These are phyloP conservation scores for Harpalus rufipes DNA, from an alignment of 2,888 invertebrate species.

Conservation along the genomic window DNA sequence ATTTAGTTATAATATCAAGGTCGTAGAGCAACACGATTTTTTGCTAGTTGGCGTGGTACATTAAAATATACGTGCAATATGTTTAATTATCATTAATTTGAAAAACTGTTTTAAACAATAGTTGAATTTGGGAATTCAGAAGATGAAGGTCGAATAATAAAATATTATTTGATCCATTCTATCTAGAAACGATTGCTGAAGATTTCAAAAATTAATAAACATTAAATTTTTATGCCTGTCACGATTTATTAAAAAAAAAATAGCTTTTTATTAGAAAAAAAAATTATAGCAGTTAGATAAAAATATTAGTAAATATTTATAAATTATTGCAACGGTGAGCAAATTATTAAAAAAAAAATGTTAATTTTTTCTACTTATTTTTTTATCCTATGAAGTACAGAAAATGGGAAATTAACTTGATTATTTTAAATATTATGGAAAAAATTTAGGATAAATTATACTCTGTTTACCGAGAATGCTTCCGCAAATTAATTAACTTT, in stretches of 20 bases:
- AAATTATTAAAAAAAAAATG: no score
- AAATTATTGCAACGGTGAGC: no score
- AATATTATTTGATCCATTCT: conserved; percentile 22
- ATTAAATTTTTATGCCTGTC: background rate
- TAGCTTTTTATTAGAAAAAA: no score
- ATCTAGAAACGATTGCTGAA: background rate
- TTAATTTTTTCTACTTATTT: no score
- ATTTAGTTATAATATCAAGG: conserved; percentile 56
- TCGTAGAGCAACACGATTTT: conserved; percentile 45
- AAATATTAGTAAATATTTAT: no score
- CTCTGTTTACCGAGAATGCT: no score
- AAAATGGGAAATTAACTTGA: no score
- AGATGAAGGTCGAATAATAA: conserved; percentile 22
- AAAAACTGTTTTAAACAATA: background rate
- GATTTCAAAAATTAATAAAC: background rate
- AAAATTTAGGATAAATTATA: no score
- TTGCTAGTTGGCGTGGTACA: conserved; percentile 31
- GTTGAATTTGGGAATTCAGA: background rate
- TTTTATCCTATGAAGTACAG: no score
- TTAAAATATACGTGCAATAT: conserved; percentile 26
- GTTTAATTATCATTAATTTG: conserved; percentile 39
- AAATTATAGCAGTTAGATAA: no score
- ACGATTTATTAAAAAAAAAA: background rate
- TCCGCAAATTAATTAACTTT: no score
- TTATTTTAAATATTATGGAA: no score